A percentile compares a stretch with the other conserved stretches of the same genome.
phyloP scores from a whole-genome alignment of 2,113 vertebrate genomes.

The Rallus limicola region DNA sequence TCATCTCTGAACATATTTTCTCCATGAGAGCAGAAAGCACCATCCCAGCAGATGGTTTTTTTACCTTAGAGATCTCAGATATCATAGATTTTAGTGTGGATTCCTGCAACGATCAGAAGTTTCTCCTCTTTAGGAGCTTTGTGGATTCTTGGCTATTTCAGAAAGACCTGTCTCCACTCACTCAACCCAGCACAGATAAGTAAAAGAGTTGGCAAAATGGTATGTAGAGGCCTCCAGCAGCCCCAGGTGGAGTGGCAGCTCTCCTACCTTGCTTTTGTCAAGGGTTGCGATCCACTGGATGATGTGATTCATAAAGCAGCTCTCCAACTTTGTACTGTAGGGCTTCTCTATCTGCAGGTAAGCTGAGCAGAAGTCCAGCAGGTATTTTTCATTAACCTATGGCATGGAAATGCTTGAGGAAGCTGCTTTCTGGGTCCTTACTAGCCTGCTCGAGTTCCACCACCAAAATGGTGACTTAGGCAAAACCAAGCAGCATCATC shows the following conservation, averaged over 20 bases:
- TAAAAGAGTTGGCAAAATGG: background rate
- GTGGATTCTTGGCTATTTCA: background rate
- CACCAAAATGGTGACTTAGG: background rate
- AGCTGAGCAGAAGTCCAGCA: background rate
- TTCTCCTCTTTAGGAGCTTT: background rate
- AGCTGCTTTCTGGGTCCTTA: background rate
- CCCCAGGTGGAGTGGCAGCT: background rate
- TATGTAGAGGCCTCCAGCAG: background rate
- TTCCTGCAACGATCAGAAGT: background rate
- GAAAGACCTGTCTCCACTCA: background rate
- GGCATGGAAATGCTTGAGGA: background rate
- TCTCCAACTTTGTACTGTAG: background rate
- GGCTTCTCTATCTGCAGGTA: background rate
- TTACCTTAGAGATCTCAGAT: rapidly evolving
- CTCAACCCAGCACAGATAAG: background rate
- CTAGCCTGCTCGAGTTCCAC: background rate
- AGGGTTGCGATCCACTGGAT: background rate
- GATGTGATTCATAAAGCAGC: background rate
- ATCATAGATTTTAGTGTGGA: rapidly evolving
- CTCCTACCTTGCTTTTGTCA: background rate
- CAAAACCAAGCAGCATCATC: background rate
- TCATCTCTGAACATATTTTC: background rate
- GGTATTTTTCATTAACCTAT: background rate
- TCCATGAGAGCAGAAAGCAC: background rate
- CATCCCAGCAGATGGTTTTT: rapidly evolving